These are phyloP conservation scores for Conops quadrifasciatus DNA, from an alignment of 2,888 invertebrate genomes.

Conservation along the genomic window DNA sequence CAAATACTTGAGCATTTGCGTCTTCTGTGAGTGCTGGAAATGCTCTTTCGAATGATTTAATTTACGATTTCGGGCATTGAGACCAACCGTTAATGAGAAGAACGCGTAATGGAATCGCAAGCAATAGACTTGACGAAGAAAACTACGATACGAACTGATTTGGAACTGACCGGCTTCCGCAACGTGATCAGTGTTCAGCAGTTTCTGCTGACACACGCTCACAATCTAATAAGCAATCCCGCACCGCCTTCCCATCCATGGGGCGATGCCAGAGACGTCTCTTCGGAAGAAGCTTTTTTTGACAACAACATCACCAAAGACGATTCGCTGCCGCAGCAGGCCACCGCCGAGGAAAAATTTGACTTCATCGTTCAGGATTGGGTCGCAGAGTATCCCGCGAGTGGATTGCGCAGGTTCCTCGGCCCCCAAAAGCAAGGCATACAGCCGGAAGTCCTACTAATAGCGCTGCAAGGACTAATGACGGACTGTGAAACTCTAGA, in stretches of 20 bases:
- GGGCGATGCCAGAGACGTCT: too few species aligned
- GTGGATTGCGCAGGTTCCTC: not conserved
- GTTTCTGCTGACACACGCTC: not conserved
- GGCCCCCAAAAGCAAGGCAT: not conserved
- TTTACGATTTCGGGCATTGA: too few species aligned
- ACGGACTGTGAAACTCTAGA: not conserved
- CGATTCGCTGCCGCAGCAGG: too few species aligned
- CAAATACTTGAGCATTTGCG: too few species aligned
- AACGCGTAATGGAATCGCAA: too few species aligned
- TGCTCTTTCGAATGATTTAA: too few species aligned
- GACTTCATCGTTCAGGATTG: not conserved
- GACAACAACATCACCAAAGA: too few species aligned
- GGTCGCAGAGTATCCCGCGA: not conserved
- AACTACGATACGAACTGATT: not conserved
- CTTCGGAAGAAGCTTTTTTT: not conserved
- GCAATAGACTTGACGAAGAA: not conserved
- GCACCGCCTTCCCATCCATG: too few species aligned
- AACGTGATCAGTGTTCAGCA: slow-evolving; percentile 5
- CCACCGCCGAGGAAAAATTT: not conserved
- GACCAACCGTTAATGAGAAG: too few species aligned
- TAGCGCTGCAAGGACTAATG: slow-evolving; percentile 1
- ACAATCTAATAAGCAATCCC: not conserved
- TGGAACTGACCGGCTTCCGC: not conserved
- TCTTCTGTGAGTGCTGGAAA: too few species aligned
- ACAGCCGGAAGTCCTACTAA: not conserved